These are phyloP conservation scores for Nibea coibor DNA, from an alignment of 2,113 vertebrate species.

Conservation along the genomic window DNA sequence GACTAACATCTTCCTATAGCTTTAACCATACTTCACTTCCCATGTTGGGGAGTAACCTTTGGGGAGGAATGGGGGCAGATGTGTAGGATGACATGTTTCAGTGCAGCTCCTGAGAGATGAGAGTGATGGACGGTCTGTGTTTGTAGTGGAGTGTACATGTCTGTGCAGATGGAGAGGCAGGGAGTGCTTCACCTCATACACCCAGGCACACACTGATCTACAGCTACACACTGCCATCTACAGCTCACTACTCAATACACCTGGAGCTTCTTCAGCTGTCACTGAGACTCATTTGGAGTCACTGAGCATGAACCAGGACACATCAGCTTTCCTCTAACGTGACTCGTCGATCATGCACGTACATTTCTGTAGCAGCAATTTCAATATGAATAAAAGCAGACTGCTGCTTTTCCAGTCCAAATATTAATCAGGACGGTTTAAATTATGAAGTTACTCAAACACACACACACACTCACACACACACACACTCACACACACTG, in stretches of 20 bases:
- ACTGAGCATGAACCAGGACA: background rate
- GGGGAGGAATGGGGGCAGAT: background rate
- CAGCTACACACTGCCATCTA: constrained; percentile 34
- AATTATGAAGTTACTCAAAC: background rate
- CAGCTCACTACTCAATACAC: background rate
- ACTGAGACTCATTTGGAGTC: background rate
- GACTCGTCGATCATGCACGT: background rate
- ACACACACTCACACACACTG: background rate
- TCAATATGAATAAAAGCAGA: too few relatives aligned
- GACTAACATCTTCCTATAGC: background rate
- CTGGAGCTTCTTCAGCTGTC: background rate
- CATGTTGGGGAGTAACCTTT: background rate
- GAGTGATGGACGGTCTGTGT: background rate
- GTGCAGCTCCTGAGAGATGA: background rate
- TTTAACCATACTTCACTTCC: background rate
- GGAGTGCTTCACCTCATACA: background rate
- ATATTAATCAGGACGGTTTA: background rate
- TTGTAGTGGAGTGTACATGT: background rate
- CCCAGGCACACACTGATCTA: background rate
- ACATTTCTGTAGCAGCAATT: background rate
- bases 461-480: too few relatives aligned
- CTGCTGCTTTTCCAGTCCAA: background rate
- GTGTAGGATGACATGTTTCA: background rate
- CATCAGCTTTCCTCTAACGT: background rate
- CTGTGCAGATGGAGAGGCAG: background rate